Evolutionary conservation across 37 sponge, comb jelly and placozoan species (phyloP).

Genomic region (Hexactinellida sp.): DNA sequence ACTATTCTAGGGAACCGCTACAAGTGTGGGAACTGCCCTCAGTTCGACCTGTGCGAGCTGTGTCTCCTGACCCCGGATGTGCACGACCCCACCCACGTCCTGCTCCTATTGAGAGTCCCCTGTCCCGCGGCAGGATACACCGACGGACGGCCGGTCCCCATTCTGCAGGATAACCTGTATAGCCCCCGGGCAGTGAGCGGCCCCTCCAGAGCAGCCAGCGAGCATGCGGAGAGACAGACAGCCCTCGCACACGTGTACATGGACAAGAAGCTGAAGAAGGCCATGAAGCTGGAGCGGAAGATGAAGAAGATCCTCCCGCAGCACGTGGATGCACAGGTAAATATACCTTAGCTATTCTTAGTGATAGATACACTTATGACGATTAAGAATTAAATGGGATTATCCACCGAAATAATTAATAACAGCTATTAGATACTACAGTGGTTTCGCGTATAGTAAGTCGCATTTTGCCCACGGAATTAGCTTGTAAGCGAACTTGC

Average conservation of each 20-base stretch:
- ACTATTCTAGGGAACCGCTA: slow-evolving; percentile 46
- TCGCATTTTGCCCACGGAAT: too few species aligned
- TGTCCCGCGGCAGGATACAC: slow-evolving; percentile 11
- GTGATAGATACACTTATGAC: too few species aligned
- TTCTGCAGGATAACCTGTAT: not conserved
- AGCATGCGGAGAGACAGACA: not conserved
- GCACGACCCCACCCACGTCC: slow-evolving; percentile 51
- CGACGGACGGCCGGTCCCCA: not conserved
- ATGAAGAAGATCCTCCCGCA: not conserved
- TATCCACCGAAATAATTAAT: too few species aligned
- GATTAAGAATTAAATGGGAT: too few species aligned
- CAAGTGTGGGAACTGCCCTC: slow-evolving; percentile 82
- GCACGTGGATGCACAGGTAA: not conserved
- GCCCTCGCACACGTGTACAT: too few species aligned
- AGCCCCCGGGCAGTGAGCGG: not conserved
- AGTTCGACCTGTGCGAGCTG: slow-evolving; percentile 75
- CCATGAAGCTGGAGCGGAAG: not conserved
- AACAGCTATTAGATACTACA: too few species aligned
- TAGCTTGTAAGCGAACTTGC: too few species aligned
- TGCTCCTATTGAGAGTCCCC: slow-evolving; percentile 57
- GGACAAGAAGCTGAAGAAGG: not conserved
- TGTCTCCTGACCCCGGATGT: slow-evolving; percentile 40
- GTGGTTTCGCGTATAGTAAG: too few species aligned
- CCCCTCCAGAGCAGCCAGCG: not conserved
- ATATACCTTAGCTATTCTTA: too few species aligned